Base-by-base conservation (phyloP, 2,113 vertebrate species). In the Pomatostomus ruficeps region DNA sequence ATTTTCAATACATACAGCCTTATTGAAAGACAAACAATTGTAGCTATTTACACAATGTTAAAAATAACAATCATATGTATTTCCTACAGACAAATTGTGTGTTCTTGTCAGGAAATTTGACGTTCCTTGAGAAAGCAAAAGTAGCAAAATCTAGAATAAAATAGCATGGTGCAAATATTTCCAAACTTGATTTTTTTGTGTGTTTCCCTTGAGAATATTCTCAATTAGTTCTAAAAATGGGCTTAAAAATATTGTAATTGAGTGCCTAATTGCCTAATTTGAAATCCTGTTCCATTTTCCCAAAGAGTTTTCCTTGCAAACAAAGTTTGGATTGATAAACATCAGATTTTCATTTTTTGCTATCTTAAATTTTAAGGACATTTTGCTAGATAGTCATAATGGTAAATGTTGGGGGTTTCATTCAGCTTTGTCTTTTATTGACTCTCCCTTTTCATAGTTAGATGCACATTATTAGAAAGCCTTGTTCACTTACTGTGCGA, bases 1-100 rank as follows among this genome's bases (percentile, higher is more conserved):
- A 88, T 99, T 99, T 97, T 99, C 99, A 91, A 99, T 95, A 97
- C 99, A 99, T 83, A 99, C 98, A 81, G 99, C 98, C 99, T 99
- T 93, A 75, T 57, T 90, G 93, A 70, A 95, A 91, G 52, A 88
- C 11, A 96, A 92, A 72, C 1, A 58, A 46, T 3, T 11, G 43
- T 21, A 66, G 12, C 3, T 81, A 17, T 62, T 85, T 16, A 73
- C 8, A 54, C 22, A 59, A 4, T 29, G 11, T 17, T 25, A 61
- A 84, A 89, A 78, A 70, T 26, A 76, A 12, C 22, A 61, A 28
- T 26, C 13, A 5, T 65, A 25, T 19, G 10, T 80, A 49, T 68
- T 36, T 83, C 20, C 20, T 62, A 26, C 35, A 58, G n/a, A 36
- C 20, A 83, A 68, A 61, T 46, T 6, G 0, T 36, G 13, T 68